Conservation (phyloP, 2,797 vertebrate species). For the Anolis apletophallus region DNA sequence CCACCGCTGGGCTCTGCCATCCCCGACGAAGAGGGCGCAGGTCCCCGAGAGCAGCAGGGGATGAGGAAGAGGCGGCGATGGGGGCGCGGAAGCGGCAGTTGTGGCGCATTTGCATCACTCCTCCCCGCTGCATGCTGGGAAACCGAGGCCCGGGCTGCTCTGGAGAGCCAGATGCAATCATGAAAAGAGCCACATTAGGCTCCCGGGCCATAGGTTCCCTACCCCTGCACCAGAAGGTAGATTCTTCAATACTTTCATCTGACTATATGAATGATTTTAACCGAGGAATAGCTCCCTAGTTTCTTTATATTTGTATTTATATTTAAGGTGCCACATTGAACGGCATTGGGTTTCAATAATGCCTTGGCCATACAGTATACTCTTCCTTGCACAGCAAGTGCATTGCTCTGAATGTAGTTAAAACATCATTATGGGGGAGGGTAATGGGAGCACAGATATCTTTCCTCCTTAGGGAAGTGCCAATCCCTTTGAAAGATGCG, state of each 20-base stretch:
- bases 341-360: background rate
- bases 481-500: background rate
- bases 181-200: no score
- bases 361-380: background rate
- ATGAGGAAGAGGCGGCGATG: no score
- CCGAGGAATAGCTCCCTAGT: background rate
- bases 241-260: background rate
- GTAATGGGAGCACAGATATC: background rate
- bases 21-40: no score
- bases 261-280: slow-evolving; percentile 2
- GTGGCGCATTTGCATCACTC: no score
- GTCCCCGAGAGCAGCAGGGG: no score
- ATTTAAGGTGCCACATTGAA: background rate
- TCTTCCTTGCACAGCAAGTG: background rate
- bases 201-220: no score
- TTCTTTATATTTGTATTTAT: background rate
- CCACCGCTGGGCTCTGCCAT: no score
- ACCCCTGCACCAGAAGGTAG: background rate
- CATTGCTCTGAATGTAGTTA: background rate
- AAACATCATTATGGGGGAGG: background rate
- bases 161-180: no score
- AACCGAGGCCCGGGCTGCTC: no score
- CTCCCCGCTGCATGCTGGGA: no score
- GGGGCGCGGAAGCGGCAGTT: no score
- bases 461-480: background rate